Evolutionary conservation across 2,797 vertebrate species (phyloP).

Genomic region (Dermochelys coriacea): DNA sequence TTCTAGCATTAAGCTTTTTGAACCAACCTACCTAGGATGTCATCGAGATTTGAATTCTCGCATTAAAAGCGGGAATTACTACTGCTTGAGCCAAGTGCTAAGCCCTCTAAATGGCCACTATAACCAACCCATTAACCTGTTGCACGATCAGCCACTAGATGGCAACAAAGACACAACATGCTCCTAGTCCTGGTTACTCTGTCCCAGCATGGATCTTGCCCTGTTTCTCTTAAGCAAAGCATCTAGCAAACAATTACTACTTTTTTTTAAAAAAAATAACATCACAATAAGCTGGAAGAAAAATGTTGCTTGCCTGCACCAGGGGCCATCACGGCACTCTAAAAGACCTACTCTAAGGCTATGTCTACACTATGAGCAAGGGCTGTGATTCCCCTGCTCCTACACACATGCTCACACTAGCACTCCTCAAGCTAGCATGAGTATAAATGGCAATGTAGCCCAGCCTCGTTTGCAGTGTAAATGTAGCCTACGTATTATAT

Average conservation of each 20-base stretch:
- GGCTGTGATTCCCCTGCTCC: no score
- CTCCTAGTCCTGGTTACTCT: neutral
- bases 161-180: no score
- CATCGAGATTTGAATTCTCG: neutral
- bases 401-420: no score
- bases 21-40: conserved; percentile 41
- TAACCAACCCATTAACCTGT: neutral
- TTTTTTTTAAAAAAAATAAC: neutral
- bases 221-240: neutral
- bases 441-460: no score
- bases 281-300: neutral
- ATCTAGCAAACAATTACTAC: neutral
- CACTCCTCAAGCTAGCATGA: no score
- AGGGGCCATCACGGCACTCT: no score
- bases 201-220: neutral
- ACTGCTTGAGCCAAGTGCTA: conserved; percentile 28
- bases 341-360: neutral
- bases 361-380: no score
- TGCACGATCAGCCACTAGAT: neutral
- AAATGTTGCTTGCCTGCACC: neutral
- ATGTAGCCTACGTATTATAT: neutral
- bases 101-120: neutral
- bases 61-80: conserved; percentile 59
- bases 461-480: neutral
- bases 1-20: neutral